A percentile compares a stretch with the other conserved stretches of the same genome.
Conservation (phyloP, 2,797 vertebrate species). For the Anguilla megastoma region DNA sequence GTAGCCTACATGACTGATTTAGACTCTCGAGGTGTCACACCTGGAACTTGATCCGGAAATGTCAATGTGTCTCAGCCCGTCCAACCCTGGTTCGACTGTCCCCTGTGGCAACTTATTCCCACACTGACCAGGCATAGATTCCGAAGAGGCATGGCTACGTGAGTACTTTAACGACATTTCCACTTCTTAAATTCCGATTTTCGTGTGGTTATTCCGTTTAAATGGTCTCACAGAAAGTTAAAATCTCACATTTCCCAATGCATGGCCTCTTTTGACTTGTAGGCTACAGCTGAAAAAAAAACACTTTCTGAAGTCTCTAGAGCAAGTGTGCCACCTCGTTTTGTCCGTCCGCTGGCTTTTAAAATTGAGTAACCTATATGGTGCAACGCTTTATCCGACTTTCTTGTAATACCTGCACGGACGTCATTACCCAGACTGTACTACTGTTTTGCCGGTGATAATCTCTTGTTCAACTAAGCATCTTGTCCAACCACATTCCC, state of each 20-base stretch:
- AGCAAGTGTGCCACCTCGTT: not conserved
- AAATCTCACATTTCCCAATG: not conserved
- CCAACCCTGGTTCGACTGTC: not conserved
- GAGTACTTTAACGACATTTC: not conserved
- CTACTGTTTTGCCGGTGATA: not conserved
- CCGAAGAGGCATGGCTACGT: not conserved
- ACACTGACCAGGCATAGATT: not conserved
- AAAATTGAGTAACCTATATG: not conserved
- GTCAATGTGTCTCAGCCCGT: not conserved
- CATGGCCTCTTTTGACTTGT: not conserved
- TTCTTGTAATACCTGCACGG: not conserved
- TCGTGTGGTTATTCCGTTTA: not conserved
- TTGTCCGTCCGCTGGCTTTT: not conserved
- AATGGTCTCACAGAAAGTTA: not conserved
- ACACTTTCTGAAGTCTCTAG: not conserved
- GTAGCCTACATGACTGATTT: not conserved
- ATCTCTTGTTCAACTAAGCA: constrained; percentile 26
- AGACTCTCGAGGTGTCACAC: not conserved
- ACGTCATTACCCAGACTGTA: constrained; percentile 18
- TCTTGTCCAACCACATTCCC: constrained; percentile 37
- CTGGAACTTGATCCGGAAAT: not conserved
- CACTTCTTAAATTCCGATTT: not conserved
- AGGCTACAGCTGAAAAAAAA: not conserved
- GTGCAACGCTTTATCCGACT: not conserved
- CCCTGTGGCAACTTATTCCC: not conserved